These are phyloP conservation scores for Palaemon carinicauda DNA, from an alignment of 1,140 invertebrate species.

Conservation along the genomic window DNA sequence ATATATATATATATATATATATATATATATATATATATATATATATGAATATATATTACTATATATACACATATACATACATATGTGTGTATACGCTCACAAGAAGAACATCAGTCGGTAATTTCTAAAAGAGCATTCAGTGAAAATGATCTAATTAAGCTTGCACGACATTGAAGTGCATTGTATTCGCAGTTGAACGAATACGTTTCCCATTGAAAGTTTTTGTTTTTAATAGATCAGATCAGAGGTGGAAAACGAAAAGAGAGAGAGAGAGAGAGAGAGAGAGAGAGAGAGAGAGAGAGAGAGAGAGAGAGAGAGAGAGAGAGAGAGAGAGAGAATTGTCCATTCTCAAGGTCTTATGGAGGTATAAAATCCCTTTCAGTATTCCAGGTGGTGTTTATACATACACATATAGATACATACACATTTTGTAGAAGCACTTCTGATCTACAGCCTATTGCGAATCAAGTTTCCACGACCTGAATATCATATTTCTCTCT, in stretches of 20 bases:
- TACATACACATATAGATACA: too few species aligned
- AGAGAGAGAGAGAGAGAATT: background rate
- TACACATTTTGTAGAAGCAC: too few species aligned
- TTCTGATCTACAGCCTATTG: too few species aligned
- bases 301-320: background rate
- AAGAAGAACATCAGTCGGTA: background rate
- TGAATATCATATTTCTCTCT: too few species aligned
- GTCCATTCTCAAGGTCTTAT: too few species aligned
- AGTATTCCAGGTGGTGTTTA: too few species aligned
- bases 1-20: background rate
- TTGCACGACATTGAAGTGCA: background rate
- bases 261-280: background rate
- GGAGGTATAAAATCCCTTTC: too few species aligned
- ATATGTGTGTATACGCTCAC: background rate
- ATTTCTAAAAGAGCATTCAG: too few species aligned
- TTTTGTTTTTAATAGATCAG: background rate
- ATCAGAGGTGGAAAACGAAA: background rate
- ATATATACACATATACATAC: background rate
- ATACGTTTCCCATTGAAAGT: background rate
- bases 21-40: background rate
- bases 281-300: background rate
- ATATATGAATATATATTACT: background rate
- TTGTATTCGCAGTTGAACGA: too few species aligned
- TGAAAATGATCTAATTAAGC: too few species aligned
- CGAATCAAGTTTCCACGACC: too few species aligned